Evolutionary conservation across 2,888 invertebrate species (phyloP).

Genomic region (Melanchra persicariae): DNA sequence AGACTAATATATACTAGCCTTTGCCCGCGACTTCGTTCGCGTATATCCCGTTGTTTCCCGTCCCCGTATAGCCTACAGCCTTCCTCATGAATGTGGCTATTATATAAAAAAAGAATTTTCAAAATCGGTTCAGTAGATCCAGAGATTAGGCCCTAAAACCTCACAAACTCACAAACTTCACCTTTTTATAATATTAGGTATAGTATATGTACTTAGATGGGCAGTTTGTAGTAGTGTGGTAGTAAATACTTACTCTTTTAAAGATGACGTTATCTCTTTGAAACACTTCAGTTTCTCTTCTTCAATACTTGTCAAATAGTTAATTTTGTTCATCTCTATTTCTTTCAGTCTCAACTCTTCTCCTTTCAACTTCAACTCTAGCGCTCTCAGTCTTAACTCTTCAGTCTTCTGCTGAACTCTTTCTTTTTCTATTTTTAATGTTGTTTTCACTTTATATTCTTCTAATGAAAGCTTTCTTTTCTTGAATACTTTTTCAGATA

Average conservation of each 20-base stretch:
- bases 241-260: constrained; percentile 71
- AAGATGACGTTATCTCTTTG: constrained; percentile 72
- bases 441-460: constrained; percentile 70
- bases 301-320: constrained; percentile 74
- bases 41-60: too few relatives aligned
- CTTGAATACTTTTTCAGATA: constrained; percentile 53
- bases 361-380: constrained; percentile 75
- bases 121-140: too few relatives aligned
- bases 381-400: constrained; percentile 73
- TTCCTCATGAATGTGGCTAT: too few relatives aligned
- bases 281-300: constrained; percentile 77
- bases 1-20: too few relatives aligned
- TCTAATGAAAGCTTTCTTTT: constrained; percentile 66
- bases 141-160: too few relatives aligned
- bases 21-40: too few relatives aligned
- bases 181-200: too few relatives aligned
- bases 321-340: constrained; percentile 76
- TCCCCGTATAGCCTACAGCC: too few relatives aligned
- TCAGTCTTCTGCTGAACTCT: constrained; percentile 72
- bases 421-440: constrained; percentile 71
- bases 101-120: too few relatives aligned
- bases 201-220: too few relatives aligned
- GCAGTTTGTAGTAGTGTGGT: neutral
- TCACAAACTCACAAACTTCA: too few relatives aligned
- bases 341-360: constrained; percentile 75